Percentiles rank a stretch among this genome's conserved stretches.
Evolutionary conservation across 35 echinoderm and acorn worm genomes (phyloP).

Genomic region (Apostichopus californicus): DNA sequence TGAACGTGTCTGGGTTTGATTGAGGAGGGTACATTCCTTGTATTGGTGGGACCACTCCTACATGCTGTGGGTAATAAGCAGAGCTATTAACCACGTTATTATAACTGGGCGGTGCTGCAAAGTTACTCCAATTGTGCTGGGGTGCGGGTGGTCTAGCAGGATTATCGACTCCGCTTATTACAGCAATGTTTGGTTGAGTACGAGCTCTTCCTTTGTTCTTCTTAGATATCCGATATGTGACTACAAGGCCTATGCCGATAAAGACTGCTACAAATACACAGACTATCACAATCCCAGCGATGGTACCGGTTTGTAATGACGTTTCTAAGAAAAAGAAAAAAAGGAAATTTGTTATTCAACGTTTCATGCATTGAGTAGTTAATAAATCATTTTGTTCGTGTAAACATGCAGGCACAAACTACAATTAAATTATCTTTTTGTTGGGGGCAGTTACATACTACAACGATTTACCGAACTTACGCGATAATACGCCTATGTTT

Average conservation of each 20-base stretch:
- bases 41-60: too few species aligned
- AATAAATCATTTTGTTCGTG: too few species aligned
- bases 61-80: not conserved
- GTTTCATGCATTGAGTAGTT: too few species aligned
- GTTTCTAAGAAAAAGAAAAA: too few species aligned
- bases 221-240: not conserved
- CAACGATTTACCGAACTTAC: too few species aligned
- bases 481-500: too few species aligned
- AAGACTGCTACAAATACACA: not conserved
- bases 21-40: not conserved
- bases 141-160: not conserved
- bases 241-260: not conserved
- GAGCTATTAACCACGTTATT: not conserved
- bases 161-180: not conserved
- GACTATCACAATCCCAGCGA: not conserved
- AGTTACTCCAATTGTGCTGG: not conserved
- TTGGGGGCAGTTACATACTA: too few species aligned
- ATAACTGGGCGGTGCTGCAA: not conserved
- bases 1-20: too few species aligned
- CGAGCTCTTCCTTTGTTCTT: not conserved
- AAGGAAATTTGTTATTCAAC: too few species aligned
- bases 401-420: too few species aligned
- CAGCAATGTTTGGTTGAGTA: not conserved
- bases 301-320: not conserved
- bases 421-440: too few species aligned